Evolutionary conservation across 2,888 invertebrate genomes (phyloP).

Genomic region (Nephrotoma appendiculata): DNA sequence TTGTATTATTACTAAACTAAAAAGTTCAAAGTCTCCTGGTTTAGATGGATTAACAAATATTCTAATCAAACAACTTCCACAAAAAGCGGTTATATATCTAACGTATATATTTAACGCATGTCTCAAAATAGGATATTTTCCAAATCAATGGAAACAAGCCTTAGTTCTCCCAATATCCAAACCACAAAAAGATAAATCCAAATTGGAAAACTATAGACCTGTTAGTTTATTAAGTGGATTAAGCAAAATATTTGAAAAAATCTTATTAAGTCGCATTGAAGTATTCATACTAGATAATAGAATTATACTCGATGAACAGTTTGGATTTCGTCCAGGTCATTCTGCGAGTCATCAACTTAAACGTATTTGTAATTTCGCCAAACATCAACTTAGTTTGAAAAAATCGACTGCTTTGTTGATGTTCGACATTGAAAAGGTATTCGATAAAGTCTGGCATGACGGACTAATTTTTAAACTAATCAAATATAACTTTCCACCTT

Average conservation of each 20-base stretch:
- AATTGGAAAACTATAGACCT: conserved; percentile 9
- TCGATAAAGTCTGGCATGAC: conserved; percentile 22
- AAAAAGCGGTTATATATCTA: no score
- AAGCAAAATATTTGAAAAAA: conserved; percentile 8
- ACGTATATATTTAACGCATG: no score
- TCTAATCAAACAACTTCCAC: no score
- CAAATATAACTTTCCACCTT: conserved; percentile 12
- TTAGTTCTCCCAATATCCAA: no score
- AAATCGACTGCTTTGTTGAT: conserved; percentile 17
- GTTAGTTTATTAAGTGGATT: conserved; percentile 12
- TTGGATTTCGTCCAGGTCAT: conserved; percentile 15
- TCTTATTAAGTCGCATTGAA: conserved; percentile 5
- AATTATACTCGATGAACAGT: background rate
- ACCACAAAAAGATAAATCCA: background rate
- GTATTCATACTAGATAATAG: background rate
- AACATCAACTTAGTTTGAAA: conserved; percentile 15
- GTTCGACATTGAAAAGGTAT: conserved; percentile 21
- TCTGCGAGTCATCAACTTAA: conserved; percentile 19
- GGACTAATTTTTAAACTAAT: conserved; percentile 18
- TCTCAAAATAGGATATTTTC: no score
- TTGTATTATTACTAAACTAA: background rate
- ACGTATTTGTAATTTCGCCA: conserved; percentile 16
- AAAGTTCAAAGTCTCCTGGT: background rate
- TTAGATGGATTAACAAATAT: no score
- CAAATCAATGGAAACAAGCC: no score